These are phyloP conservation scores for Boulengeromyrus knoepffleri DNA, from an alignment of 2,113 vertebrate species.

Conservation along the genomic window DNA sequence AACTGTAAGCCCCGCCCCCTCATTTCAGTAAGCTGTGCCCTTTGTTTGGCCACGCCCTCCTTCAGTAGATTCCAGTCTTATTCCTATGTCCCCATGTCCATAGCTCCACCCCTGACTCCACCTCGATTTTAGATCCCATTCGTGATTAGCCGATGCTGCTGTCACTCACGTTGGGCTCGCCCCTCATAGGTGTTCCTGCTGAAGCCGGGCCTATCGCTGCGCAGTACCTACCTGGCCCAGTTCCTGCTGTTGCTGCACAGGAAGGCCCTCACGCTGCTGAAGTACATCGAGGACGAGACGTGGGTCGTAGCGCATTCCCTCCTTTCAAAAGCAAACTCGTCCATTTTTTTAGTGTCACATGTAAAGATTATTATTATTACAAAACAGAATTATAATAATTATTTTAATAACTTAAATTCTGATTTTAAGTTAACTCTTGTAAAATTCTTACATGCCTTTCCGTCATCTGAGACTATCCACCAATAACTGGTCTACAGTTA, in stretches of 20 bases:
- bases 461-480: neutral
- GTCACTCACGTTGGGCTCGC: neutral
- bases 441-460: neutral
- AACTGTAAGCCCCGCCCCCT: neutral
- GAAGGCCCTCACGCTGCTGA: slow-evolving; percentile 91
- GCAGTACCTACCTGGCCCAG: slow-evolving; percentile 85
- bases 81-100: neutral
- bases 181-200: slow-evolving; percentile 80
- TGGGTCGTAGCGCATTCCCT: slow-evolving; percentile 54
- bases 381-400: neutral
- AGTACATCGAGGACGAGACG: slow-evolving; percentile 98
- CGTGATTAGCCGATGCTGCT: neutral
- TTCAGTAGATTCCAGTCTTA: neutral
- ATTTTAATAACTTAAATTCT: neutral
- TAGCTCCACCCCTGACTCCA: neutral
- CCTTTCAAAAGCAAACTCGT: neutral
- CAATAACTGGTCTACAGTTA: neutral
- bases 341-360: neutral
- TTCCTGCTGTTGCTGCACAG: slow-evolving; percentile 92
- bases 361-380: neutral
- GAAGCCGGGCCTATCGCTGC: slow-evolving; percentile 83
- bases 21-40: neutral
- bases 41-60: neutral
- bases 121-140: neutral
- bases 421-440: neutral